Evolutionary conservation across 64 coral and sea anemone species (phyloP).

Genomic region (Pocillopora verrucosa): DNA sequence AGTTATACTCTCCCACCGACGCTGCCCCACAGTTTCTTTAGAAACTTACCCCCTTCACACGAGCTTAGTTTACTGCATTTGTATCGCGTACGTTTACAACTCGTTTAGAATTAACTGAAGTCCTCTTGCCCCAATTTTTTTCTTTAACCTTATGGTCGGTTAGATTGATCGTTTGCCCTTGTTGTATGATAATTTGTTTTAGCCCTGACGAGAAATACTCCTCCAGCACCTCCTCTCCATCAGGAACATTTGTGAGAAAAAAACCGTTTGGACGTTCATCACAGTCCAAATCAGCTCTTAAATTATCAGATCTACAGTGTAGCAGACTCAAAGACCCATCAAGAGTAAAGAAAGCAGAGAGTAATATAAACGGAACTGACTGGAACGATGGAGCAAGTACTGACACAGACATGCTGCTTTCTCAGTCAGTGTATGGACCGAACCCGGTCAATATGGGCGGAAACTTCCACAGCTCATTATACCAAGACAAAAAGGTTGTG

Average conservation of each 20-base stretch:
- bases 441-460: conserved; percentile 97
- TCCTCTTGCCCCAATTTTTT: no score
- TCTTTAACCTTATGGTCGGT: no score
- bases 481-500: conserved; percentile 71
- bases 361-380: conserved; percentile 36
- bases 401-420: conserved; percentile 88
- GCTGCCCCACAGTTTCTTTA: no score
- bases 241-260: conserved; percentile 26
- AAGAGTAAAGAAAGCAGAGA: conserved; percentile 6
- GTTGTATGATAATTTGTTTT: neutral
- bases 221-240: conserved; percentile 15
- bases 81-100: no score
- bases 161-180: no score
- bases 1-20: no score
- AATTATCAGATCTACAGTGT: conserved; percentile 58
- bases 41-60: no score
- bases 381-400: conserved; percentile 88
- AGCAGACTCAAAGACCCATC: neutral
- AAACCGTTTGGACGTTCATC: conserved; percentile 32
- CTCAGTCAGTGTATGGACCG: conserved; percentile 86
- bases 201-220: conserved; percentile 24
- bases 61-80: no score
- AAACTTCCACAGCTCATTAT: conserved; percentile 76
- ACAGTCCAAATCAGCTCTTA: conserved; percentile 51
- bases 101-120: no score